Percentiles rank a stretch among this genome's conserved stretches.
Evolutionary conservation across 1,140 invertebrate genomes (phyloP).

Genomic region (Thaumatotibia leucotreta): DNA sequence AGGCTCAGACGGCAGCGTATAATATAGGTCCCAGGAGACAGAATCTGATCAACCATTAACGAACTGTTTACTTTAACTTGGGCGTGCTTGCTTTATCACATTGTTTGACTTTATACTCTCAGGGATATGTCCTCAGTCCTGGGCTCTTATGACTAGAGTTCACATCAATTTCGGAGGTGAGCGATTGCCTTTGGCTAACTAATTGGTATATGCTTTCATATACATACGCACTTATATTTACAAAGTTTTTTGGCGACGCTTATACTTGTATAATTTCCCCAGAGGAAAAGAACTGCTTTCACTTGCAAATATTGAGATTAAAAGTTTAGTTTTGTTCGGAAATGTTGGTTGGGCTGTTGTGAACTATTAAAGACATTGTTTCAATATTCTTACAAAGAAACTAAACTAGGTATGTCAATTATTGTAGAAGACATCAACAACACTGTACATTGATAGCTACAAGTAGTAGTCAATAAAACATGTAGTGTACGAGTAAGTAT

Average conservation of each 20-base stretch:
- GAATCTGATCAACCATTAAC: neutral
- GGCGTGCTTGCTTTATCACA: neutral
- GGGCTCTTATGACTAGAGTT: neutral
- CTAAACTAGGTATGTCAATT: too few species aligned
- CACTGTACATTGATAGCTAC: too few species aligned
- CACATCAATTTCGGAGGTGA: neutral
- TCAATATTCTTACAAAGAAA: too few species aligned
- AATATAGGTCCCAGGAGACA: neutral
- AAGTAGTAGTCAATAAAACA: too few species aligned
- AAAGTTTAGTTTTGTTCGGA: neutral
- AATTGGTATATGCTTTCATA: neutral
- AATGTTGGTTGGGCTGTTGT: too few species aligned
- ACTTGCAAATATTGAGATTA: neutral
- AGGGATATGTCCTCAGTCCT: neutral
- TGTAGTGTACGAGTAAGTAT: too few species aligned
- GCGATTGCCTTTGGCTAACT: neutral
- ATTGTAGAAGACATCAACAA: too few species aligned
- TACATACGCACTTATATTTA: too few species aligned
- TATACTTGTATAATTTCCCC: neutral
- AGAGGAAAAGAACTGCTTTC: neutral
- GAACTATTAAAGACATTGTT: too few species aligned
- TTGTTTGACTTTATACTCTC: neutral
- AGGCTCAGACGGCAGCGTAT: neutral
- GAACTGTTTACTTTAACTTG: neutral
- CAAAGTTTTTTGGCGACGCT: neutral